Evolutionary conservation across 30 jellyfish, hydroid and myxozoan species (phyloP).

Genomic region (Mastigias papua): DNA sequence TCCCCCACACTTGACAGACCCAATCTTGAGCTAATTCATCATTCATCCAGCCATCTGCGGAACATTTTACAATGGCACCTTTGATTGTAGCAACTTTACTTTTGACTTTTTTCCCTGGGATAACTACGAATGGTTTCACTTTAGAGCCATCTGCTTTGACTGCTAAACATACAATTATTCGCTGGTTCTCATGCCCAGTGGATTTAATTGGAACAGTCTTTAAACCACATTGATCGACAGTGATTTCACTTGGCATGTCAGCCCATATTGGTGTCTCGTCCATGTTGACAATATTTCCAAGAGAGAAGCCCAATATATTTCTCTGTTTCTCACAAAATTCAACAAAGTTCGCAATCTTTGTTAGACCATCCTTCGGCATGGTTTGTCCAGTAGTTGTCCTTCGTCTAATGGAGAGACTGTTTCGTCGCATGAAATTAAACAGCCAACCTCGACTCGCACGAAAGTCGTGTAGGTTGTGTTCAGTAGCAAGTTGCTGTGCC

Average conservation of each 20-base stretch:
- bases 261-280: slow-evolving; percentile 63
- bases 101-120: slow-evolving; percentile 41
- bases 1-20: slow-evolving; percentile 39
- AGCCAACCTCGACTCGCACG: slow-evolving; percentile 65
- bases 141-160: slow-evolving; percentile 12
- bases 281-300: slow-evolving; percentile 48
- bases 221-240: slow-evolving; percentile 28
- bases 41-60: slow-evolving; percentile 33
- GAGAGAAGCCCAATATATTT: slow-evolving; percentile 38
- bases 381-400: slow-evolving; percentile 62
- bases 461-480: slow-evolving; percentile 42
- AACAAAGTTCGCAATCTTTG: slow-evolving; percentile 21
- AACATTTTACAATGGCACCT: slow-evolving; percentile 46
- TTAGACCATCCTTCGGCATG: slow-evolving; percentile 26
- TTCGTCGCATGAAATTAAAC: slow-evolving; percentile 60
- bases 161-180: slow-evolving; percentile 36
- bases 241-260: slow-evolving; percentile 61
- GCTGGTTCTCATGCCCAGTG: slow-evolving; percentile 1
- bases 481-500: slow-evolving; percentile 60
- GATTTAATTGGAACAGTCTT: slow-evolving; percentile 43
- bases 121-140: background rate
- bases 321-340: slow-evolving; percentile 55
- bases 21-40: slow-evolving; percentile 12
- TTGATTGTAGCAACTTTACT: slow-evolving; percentile 29
- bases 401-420: slow-evolving; percentile 41